Evolutionary conservation across 2,113 vertebrate genomes (phyloP), one percentile per base, ranked within the genome.

Genomic region (Pollachius pollachius): DNA sequence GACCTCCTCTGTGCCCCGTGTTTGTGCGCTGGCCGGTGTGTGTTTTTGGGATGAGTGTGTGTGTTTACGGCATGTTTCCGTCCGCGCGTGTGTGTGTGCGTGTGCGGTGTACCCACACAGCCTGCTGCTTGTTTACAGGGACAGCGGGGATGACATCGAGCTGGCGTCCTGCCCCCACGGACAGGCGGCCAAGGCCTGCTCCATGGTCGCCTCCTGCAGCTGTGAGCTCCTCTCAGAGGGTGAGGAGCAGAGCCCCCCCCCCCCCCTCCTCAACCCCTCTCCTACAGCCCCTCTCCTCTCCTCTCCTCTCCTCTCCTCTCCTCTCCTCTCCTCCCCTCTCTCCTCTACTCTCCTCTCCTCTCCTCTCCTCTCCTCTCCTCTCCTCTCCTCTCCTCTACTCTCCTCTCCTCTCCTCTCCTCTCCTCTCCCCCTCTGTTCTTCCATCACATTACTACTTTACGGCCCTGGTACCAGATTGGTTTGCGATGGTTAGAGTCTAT

Each of bases 111-210:
- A 76, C 7, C 64, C 79, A 65, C 71, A 12, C 72, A 85, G 73
- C 68, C 5, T 56, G 67, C 74, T 78, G 65, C 90, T 81, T 89
- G 81, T 85, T 77, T 81, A 77, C 79, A 99, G 97, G 68, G 97
- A 98, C 90, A 97, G 95, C 0, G 97, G 95, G 52, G 96, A 99
- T 0, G 97, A 99, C 78, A 89, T 95, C 0, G 96, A 98, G 87
- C 90, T 96, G 76, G 89, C 93, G 4, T 95, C 96, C n/a, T 97
- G 95, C 58, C 81, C 87, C 5, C 94, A 93, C 34, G 95, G 94
- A 66, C 89, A 94, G 89, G 76, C 91, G 83, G 92, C 91, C 88
- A 48, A 92, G 83, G 90, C 92, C 70, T 85, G 90, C 76, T 87
- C 94, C 87, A 92, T 91, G 21, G 89, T 91, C 71, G 86, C 96